phyloP scores from a whole-genome alignment of 2,797 vertebrate genomes.

The Phrynocephalus forsythii region DNA sequence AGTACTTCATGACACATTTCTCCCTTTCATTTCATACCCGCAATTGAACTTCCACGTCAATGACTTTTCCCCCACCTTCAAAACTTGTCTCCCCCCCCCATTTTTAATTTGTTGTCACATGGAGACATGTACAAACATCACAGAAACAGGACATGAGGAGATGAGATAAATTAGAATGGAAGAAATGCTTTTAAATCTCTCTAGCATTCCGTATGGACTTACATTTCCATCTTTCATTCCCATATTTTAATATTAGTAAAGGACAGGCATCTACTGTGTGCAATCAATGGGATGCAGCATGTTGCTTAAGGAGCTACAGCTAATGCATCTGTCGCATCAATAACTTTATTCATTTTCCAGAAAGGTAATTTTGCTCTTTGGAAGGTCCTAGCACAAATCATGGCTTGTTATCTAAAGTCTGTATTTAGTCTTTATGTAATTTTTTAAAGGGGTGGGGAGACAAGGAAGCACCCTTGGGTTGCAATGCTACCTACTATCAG shows the following conservation, averaged over 20 bases:
- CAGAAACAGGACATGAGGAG: background rate
- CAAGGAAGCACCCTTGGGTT: slow-evolving; percentile 1
- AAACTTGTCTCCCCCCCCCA: background rate
- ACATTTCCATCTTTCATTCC: background rate
- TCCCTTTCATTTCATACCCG: background rate
- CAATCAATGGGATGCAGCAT: background rate
- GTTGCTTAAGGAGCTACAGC: slow-evolving; percentile 12
- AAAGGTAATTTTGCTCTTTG: background rate
- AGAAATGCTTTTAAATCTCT: background rate
- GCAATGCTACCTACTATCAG: no score
- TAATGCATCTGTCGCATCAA: background rate
- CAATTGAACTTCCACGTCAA: background rate
- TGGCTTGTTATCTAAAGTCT: background rate
- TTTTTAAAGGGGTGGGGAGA: background rate
- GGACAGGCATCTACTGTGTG: background rate
- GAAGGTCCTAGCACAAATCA: background rate
- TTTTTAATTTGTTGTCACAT: background rate
- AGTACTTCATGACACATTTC: background rate
- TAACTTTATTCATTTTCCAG: background rate
- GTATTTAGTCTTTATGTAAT: background rate
- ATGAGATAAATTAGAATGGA: background rate
- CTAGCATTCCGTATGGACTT: slow-evolving; percentile 6
- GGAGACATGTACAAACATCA: background rate
- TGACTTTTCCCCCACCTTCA: background rate
- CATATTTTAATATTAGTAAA: background rate